Conservation (phyloP, 2,113 vertebrate genomes). For the Rhinogobius similis region DNA sequence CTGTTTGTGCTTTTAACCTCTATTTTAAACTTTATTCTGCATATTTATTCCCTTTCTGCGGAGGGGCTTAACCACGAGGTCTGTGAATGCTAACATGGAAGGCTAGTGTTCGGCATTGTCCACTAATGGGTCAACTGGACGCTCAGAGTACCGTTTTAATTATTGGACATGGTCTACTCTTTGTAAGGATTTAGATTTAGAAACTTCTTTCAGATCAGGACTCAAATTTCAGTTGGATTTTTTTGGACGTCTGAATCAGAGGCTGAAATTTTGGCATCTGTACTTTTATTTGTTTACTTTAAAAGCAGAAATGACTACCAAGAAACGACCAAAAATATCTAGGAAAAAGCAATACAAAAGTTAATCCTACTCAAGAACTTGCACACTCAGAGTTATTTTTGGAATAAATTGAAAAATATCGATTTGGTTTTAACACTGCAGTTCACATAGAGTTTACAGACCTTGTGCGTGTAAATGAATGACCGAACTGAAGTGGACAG, state of each 20-base stretch:
- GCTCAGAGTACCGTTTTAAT: background rate
- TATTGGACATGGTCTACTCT: background rate
- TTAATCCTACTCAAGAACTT: background rate
- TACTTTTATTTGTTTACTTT: background rate
- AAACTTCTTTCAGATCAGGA: too few relatives aligned
- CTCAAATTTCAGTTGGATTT: background rate
- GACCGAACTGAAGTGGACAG: conserved; percentile 18
- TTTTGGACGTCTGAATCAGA: background rate
- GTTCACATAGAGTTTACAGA: conserved; percentile 24
- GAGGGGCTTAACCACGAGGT: conserved; percentile 26
- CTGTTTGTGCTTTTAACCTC: conserved; percentile 65
- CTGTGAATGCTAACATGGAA: conserved; percentile 30
- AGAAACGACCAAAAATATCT: background rate
- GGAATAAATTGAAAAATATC: background rate
- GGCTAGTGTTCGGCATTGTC: background rate
- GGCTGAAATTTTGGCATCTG: background rate
- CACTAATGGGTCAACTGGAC: background rate
- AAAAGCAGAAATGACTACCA: background rate
- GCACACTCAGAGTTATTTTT: background rate
- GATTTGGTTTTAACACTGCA: conserved; percentile 7
- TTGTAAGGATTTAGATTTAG: background rate
- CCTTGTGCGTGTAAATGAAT: conserved; percentile 15
- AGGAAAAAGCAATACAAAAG: background rate
- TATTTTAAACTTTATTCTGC: conserved; percentile 29
- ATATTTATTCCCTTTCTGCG: conserved; percentile 37